Percentiles rank a stretch among this genome's conserved stretches.
Evolutionary conservation across 2,797 vertebrate species (phyloP).

Genomic region (Octomys mimax): DNA sequence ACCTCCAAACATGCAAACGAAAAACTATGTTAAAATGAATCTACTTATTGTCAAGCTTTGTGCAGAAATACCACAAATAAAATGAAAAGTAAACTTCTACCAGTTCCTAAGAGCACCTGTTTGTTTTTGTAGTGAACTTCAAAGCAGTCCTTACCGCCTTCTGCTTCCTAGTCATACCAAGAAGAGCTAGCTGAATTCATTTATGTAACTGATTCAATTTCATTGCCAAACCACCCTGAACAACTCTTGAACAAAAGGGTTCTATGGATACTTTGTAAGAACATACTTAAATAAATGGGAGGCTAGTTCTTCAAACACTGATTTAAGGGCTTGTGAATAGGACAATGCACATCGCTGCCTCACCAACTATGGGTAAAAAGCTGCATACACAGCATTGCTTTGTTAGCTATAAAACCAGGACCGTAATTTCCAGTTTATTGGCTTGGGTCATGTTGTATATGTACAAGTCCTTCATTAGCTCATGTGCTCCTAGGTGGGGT

Average conservation of each 20-base stretch:
- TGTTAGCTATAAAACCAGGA: neutral
- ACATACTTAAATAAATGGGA: neutral
- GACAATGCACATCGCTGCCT: neutral
- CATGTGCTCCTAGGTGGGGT: neutral
- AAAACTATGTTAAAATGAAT: neutral
- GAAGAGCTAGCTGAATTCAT: neutral
- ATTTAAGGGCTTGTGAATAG: neutral
- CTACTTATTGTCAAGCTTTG: neutral
- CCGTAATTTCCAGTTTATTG: neutral
- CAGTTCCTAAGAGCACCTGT: neutral
- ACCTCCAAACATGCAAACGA: conserved; percentile 15
- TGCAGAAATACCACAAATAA: neutral
- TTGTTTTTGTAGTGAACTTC: conserved; percentile 42
- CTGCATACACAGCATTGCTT: neutral
- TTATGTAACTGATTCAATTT: neutral
- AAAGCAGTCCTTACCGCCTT: neutral
- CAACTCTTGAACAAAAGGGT: neutral
- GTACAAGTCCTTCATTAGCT: neutral
- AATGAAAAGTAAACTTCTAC: neutral
- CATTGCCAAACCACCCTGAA: neutral
- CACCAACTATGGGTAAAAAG: neutral
- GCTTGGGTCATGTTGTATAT: neutral
- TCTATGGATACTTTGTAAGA: neutral
- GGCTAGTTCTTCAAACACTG: neutral
- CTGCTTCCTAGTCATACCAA: neutral